Evolutionary conservation across 2,797 vertebrate genomes (phyloP).

Genomic region (Muraenolepis orangiensis): DNA sequence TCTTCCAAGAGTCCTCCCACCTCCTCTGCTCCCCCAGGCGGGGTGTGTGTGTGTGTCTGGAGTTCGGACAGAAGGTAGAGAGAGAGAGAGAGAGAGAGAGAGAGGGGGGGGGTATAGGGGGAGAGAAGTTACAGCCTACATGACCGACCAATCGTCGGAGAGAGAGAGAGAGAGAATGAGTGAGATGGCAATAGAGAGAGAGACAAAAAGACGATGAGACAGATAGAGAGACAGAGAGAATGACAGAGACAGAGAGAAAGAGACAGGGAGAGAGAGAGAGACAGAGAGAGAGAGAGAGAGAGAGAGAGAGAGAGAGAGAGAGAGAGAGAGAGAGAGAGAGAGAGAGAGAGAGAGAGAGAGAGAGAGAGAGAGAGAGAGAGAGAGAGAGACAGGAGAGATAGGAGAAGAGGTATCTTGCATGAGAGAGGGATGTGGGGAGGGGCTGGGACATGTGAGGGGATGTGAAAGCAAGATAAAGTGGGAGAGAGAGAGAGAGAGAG

Average conservation of each 20-base stretch:
- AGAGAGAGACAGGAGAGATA: conserved; percentile 13
- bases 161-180: not conserved
- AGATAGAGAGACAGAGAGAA: too few species aligned
- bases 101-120: not conserved
- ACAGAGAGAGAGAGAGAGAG: conserved; percentile 6
- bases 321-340: conserved; percentile 16
- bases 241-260: too few species aligned
- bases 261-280: too few species aligned
- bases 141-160: too few species aligned
- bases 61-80: not conserved
- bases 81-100: not conserved
- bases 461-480: too few species aligned
- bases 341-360: conserved; percentile 21
- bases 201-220: too few species aligned
- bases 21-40: not conserved
- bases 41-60: not conserved
- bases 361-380: conserved; percentile 24
- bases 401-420: conserved; percentile 15
- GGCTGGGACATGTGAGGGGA: conserved; percentile 32
- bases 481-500: too few species aligned
- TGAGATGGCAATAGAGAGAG: too few species aligned
- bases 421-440: conserved; percentile 36
- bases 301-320: conserved; percentile 24
- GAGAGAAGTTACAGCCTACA: too few species aligned
- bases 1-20: too few species aligned